phyloP scores from a whole-genome alignment of 2,888 invertebrate species.

The Phyto melanocephala region DNA sequence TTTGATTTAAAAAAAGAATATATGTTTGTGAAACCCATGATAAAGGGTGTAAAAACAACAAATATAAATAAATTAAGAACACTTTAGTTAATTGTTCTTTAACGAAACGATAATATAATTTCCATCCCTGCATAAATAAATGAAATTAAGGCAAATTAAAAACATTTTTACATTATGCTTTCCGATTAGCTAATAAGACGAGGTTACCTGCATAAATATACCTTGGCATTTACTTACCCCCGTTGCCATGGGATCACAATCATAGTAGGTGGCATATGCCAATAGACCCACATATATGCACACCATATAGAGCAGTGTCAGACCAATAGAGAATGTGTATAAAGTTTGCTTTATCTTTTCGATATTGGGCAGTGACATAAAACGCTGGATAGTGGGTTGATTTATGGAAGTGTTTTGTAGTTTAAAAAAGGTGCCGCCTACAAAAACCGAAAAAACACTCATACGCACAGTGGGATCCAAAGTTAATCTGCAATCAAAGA shows the following conservation, averaged over 20 bases:
- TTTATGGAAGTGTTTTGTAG: constrained; percentile 87
- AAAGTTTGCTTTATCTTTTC: constrained; percentile 85
- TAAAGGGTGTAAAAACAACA: too few species aligned
- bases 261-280: constrained; percentile 86
- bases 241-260: constrained; percentile 88
- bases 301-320: constrained; percentile 81
- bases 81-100: too few species aligned
- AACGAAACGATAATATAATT: too few species aligned
- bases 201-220: too few species aligned
- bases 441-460: constrained; percentile 86
- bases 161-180: neutral
- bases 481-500: too few species aligned
- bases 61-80: too few species aligned
- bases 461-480: constrained; percentile 89
- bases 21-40: too few species aligned
- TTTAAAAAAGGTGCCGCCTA: constrained; percentile 88
- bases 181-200: too few species aligned
- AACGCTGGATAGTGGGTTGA: constrained; percentile 91
- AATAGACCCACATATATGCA: constrained; percentile 87
- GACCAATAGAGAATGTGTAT: constrained; percentile 83
- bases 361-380: constrained; percentile 86
- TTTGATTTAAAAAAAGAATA: too few species aligned
- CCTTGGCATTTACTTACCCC: constrained; percentile 80
- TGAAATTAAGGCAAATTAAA: too few species aligned
- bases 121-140: too few species aligned